Base-by-base conservation (phyloP, 2,797 vertebrate genomes). In the Leontopithecus rosalia region DNA sequence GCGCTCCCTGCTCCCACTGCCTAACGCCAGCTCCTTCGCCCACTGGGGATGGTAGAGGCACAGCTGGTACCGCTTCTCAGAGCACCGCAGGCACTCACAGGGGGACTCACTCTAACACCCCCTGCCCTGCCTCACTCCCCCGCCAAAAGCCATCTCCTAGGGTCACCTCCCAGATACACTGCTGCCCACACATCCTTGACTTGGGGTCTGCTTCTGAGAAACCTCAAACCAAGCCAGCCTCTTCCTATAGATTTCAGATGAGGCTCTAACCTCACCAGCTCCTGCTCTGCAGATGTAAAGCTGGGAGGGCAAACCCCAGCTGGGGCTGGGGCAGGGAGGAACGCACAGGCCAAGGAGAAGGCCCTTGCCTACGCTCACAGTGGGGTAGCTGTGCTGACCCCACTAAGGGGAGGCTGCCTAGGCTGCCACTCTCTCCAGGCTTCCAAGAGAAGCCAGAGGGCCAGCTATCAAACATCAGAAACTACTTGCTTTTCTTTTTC, bases 1-100 rank as follows among this genome's bases (percentile, higher is more conserved):
- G 55, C 24, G 0, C 12, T 17, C 9, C n/a, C 55, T 11, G 5
- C 57, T 30, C 4, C 41, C 24, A 41, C 55, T 22, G 30, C 19
- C 6, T 26, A 26, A 48, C 1, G 26, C 72, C 7, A 20, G 46
- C 36, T 58, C 1, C 7, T 1, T 0, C 0, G 5, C 19, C 24
- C 36, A 6, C 24, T 12, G 2, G 1, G 20, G 1, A 61, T 17
- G 7, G 5, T 19, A 46, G 19, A 61, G 9, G 22, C 17, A 20
- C 17, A 22, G 12, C 12, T 14, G 1, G 30, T 28, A 28, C 5
- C 0, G 5, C 13, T 22, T 46, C 26, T 79, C 57, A 3, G 41
- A n/a, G 43, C 0, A 4, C 20, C 1, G 28, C 19, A 7, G 24
- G 26, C 22, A 46, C 46, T 73, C 43, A 26, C 0, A 1, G 64